These are phyloP conservation scores for Diuraphis noxia DNA, from an alignment of 1,140 invertebrate species.

Conservation along the genomic window DNA sequence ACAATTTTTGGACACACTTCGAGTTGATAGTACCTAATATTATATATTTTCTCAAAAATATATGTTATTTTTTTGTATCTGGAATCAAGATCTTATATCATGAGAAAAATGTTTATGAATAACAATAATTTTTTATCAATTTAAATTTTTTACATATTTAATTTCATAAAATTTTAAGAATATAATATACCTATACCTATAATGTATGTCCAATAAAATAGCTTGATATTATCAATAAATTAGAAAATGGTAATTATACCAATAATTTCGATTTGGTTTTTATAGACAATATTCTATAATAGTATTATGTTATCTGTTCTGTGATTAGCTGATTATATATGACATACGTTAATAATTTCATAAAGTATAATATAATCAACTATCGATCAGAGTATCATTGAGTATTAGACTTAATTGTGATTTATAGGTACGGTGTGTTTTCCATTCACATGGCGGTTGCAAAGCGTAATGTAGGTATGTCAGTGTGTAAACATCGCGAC, in stretches of 20 bases:
- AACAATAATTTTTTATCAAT: too few species aligned
- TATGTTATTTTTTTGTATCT: neutral
- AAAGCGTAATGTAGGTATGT: neutral
- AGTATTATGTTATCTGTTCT: neutral
- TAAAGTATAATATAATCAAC: neutral
- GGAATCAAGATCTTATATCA: too few species aligned
- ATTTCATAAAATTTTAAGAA: neutral
- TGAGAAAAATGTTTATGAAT: too few species aligned
- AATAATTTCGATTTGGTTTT: neutral
- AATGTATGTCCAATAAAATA: neutral
- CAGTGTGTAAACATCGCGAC: conserved; percentile 42
- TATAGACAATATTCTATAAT: neutral
- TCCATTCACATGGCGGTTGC: conserved; percentile 5
- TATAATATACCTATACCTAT: neutral
- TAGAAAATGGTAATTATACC: too few species aligned
- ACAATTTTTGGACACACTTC: neutral
- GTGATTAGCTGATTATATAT: neutral
- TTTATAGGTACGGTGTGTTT: conserved; percentile 30
- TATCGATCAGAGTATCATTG: neutral
- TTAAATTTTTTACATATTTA: too few species aligned
- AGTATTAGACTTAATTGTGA: conserved; percentile 31
- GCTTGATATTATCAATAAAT: neutral
- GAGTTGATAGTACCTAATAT: neutral
- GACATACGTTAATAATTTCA: neutral
- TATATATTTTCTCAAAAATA: neutral